Conservation (phyloP, 2,113 vertebrate genomes). For the Phodopus roborovskii region DNA sequence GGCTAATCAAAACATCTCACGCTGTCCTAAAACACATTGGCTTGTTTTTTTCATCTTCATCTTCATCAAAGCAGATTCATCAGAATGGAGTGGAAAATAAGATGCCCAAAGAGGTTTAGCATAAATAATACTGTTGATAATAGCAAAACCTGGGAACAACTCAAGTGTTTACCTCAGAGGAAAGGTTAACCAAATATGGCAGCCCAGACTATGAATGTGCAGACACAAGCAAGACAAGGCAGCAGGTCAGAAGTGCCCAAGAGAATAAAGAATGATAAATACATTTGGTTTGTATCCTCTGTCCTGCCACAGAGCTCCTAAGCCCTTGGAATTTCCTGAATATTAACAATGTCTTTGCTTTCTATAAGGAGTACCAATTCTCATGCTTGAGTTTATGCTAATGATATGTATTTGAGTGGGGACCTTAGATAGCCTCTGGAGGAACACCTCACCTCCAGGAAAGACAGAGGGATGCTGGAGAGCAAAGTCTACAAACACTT, state of each 20-base stretch:
- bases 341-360: background rate
- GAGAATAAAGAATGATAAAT: background rate
- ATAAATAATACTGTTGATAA: background rate
- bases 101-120: background rate
- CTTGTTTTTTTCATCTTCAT: slow-evolving; percentile 14
- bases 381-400: background rate
- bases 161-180: background rate
- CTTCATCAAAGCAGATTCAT: background rate
- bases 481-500: background rate
- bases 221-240: background rate
- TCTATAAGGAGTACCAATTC: too few relatives aligned
- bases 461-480: background rate
- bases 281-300: background rate
- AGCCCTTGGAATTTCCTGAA: background rate
- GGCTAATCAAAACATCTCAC: slow-evolving; percentile 27
- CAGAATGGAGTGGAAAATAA: slow-evolving; percentile 25
- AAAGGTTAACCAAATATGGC: slow-evolving; percentile 3
- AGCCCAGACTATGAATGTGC: background rate
- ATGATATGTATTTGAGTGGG: background rate
- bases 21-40: background rate
- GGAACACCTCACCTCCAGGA: background rate
- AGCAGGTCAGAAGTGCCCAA: background rate
- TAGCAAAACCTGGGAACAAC: background rate
- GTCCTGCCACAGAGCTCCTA: background rate
- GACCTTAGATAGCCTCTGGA: background rate